Percentiles rank a stretch among this genome's conserved stretches.
phyloP scores from a whole-genome alignment of 2,113 vertebrate species.

The Donacobius atricapilla region DNA sequence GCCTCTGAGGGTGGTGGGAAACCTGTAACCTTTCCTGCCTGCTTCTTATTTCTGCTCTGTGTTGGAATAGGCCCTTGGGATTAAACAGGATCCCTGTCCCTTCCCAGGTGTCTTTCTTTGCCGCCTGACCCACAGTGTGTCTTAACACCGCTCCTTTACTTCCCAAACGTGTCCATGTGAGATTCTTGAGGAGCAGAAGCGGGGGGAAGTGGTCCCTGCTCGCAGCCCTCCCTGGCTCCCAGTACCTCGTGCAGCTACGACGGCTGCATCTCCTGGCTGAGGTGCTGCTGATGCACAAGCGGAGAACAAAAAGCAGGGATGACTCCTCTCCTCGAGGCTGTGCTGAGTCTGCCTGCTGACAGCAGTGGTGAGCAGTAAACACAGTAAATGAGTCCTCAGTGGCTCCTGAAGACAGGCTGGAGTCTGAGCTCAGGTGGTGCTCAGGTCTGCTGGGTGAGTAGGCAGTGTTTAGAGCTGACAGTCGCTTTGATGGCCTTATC shows the following conservation, averaged over 20 bases:
- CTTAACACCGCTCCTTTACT: background rate
- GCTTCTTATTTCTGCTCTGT: background rate
- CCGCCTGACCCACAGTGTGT: background rate
- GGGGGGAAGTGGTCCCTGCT: background rate
- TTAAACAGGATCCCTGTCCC: background rate
- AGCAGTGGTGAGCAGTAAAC: background rate
- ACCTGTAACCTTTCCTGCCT: background rate
- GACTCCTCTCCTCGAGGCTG: background rate
- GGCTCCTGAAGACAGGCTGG: background rate
- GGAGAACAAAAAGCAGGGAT: background rate
- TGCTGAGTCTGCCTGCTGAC: background rate
- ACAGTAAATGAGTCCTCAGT: background rate
- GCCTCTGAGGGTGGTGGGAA: background rate
- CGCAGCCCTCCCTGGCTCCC: background rate
- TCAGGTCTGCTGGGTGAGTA: background rate
- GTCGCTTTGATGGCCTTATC: constrained; percentile 34
- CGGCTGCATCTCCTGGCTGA: background rate
- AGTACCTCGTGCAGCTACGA: fast-evolving
- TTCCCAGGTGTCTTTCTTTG: background rate
- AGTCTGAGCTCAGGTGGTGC: background rate
- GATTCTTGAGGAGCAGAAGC: background rate
- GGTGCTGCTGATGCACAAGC: background rate
- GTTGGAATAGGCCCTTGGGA: background rate
- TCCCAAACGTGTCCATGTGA: fast-evolving
- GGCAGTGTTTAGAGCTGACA: background rate